These are phyloP conservation scores for Drosophila borborema DNA, from an alignment of 2,888 invertebrate genomes.

Conservation along the genomic window DNA sequence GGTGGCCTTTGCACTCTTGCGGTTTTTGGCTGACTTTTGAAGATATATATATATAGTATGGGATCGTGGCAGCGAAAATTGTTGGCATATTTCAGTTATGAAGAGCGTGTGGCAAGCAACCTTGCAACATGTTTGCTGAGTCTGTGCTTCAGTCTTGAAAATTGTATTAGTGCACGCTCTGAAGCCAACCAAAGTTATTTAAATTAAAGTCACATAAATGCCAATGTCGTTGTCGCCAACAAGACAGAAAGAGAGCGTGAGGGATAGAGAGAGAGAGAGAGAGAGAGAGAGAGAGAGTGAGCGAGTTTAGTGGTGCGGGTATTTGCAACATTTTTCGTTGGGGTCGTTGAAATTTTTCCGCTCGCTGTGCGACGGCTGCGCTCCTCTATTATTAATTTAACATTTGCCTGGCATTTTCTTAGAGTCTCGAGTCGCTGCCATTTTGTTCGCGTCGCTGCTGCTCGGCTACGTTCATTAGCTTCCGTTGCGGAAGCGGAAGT, in stretches of 20 bases:
- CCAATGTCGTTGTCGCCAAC: slow-evolving; percentile 33
- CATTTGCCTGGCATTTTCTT: slow-evolving; percentile 68
- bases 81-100: slow-evolving; percentile 55
- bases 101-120: slow-evolving; percentile 35
- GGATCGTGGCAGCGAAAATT: slow-evolving; percentile 45
- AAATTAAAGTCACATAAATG: slow-evolving; percentile 71
- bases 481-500: slow-evolving; percentile 78
- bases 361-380: slow-evolving; percentile 41
- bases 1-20: slow-evolving; percentile 14
- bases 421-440: slow-evolving; percentile 45
- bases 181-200: slow-evolving; percentile 65
- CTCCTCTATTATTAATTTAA: slow-evolving; percentile 71
- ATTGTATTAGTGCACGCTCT: slow-evolving; percentile 59
- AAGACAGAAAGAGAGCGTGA: not conserved
- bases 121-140: slow-evolving; percentile 43
- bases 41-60: slow-evolving; percentile 6
- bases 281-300: not conserved
- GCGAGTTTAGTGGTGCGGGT: not conserved
- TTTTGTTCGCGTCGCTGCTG: slow-evolving; percentile 50
- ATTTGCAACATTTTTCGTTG: slow-evolving; percentile 36
- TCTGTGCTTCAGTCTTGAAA: slow-evolving; percentile 33
- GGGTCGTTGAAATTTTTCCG: slow-evolving; percentile 52
- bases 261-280: not conserved
- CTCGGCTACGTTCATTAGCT: slow-evolving; percentile 71
- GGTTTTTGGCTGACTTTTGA: slow-evolving; percentile 30